Conservation (phyloP, 1,140 invertebrate species). For the Solenopsis fugax region DNA sequence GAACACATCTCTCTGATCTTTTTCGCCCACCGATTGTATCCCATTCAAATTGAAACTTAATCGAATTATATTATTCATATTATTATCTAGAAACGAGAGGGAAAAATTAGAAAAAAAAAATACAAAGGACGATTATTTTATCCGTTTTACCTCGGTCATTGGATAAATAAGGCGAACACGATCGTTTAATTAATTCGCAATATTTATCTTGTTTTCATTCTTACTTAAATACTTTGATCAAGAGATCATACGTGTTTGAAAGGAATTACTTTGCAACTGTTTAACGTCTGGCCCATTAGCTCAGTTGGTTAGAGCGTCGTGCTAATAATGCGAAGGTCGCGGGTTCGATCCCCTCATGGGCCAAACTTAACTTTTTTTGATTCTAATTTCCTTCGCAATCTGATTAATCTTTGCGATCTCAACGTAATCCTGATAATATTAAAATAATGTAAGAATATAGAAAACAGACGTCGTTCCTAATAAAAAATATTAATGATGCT, state of each 20-base stretch:
- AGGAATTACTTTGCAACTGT: background rate
- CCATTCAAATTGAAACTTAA: background rate
- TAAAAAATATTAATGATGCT: too few relatives aligned
- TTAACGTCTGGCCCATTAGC: slow-evolving; percentile 71
- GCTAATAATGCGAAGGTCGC: slow-evolving; percentile 87
- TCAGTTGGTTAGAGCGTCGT: slow-evolving; percentile 86
- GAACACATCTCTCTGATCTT: background rate
- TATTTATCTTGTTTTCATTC: background rate
- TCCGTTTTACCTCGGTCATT: background rate
- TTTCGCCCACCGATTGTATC: background rate
- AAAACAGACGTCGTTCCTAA: too few relatives aligned
- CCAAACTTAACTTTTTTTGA: slow-evolving; percentile 63
- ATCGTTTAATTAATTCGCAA: background rate
- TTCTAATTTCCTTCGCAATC: background rate
- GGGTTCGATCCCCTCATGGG: slow-evolving; percentile 86
- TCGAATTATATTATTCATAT: background rate
- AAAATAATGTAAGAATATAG: too few relatives aligned
- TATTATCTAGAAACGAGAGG: background rate
- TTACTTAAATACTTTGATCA: background rate
- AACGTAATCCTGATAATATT: too few relatives aligned
- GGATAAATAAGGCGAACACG: background rate
- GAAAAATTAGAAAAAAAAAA: background rate
- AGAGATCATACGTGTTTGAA: background rate
- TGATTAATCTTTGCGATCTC: background rate
- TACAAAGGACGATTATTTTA: background rate